Base-by-base conservation (phyloP, 2,113 vertebrate species). In the Phaetusa simplex region DNA sequence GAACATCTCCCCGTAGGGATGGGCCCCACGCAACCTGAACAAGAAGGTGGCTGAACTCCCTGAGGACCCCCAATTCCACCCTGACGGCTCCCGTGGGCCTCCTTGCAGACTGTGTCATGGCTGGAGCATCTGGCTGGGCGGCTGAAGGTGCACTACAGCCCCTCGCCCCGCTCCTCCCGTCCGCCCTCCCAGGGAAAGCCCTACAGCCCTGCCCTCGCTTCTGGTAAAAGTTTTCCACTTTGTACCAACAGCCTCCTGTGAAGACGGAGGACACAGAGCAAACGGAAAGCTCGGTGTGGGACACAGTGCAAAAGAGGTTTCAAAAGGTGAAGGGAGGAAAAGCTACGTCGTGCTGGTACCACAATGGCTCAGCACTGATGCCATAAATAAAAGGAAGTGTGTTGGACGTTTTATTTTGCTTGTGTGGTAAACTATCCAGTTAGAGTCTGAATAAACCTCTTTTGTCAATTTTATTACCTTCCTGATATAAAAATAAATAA, bases 401-500 rank as follows among this genome's bases (percentile, higher is more conserved):
- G 56, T 9, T 86, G 56, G 38, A 52, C 6, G 1, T 59, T 92
- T 82, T 64, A n/a, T 52, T 86, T 93, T 45, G 30, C 22, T 58
- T 76, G 32, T 73, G 34, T 64, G 77, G 50, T 56, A 79, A 91
- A 84, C 65, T 69, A 65, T 79, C 79, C 6, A 6, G 55, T 72
- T 69, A 79, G 50, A 83, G 78, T 42, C 55, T 69, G 49, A 80
- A 72, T 93, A 94, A 96, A 91, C 42, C 27, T 82, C 26, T 50
- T 84, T 55, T 90, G 66, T 82, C 74, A 73, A 77, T 70, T 70
- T 86, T 87, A 87, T 78, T 93, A 69, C 52, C 50, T 90, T 83
- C 86, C 78, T 15, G 15, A 77, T 91, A 88, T 79, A 52, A 72
- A 93, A 83, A 88, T 87, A 89, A 34, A 86, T 24, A 73, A 95